Percentiles rank a stretch among this genome's conserved stretches.
phyloP scores from a whole-genome alignment of 2,113 vertebrate genomes.

The Trachemys scripta region DNA sequence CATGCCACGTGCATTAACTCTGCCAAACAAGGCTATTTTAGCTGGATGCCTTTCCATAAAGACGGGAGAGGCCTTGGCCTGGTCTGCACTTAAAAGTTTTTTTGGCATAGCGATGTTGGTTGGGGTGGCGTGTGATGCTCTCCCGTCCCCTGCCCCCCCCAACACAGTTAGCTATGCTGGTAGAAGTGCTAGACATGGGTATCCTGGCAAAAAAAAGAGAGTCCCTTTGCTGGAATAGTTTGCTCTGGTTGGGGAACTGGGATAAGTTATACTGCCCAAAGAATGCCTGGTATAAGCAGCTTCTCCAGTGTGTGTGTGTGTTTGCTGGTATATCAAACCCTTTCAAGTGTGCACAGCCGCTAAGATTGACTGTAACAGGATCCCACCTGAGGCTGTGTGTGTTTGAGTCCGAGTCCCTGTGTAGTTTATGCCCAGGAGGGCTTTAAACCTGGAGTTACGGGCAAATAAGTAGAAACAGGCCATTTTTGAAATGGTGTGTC shows the following conservation, averaged over 20 bases:
- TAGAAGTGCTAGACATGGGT: slow-evolving; percentile 65
- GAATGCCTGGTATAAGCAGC: not conserved
- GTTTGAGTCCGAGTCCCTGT: not conserved
- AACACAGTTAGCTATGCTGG: slow-evolving; percentile 69
- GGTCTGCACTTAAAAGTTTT: slow-evolving; percentile 71
- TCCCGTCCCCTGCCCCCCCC: slow-evolving; percentile 51
- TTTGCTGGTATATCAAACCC: not conserved
- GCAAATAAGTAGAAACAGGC: not conserved
- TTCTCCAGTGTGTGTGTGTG: no score
- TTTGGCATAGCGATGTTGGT: slow-evolving; percentile 40
- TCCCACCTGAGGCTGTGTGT: not conserved
- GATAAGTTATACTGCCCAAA: slow-evolving; percentile 35
- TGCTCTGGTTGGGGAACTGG: not conserved
- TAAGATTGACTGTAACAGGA: not conserved
- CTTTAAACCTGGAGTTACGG: not conserved
- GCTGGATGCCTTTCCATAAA: slow-evolving; percentile 71
- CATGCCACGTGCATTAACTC: slow-evolving; percentile 74
- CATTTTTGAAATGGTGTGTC: not conserved
- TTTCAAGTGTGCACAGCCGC: not conserved
- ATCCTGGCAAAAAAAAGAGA: slow-evolving; percentile 57
- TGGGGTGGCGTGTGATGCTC: slow-evolving; percentile 44
- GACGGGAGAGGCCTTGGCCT: slow-evolving; percentile 75
- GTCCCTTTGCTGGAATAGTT: slow-evolving; percentile 63
- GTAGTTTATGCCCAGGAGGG: not conserved
- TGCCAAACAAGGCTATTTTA: slow-evolving; percentile 74